Base-by-base conservation (phyloP, 2,113 vertebrate species). In the Narcine bancroftii region DNA sequence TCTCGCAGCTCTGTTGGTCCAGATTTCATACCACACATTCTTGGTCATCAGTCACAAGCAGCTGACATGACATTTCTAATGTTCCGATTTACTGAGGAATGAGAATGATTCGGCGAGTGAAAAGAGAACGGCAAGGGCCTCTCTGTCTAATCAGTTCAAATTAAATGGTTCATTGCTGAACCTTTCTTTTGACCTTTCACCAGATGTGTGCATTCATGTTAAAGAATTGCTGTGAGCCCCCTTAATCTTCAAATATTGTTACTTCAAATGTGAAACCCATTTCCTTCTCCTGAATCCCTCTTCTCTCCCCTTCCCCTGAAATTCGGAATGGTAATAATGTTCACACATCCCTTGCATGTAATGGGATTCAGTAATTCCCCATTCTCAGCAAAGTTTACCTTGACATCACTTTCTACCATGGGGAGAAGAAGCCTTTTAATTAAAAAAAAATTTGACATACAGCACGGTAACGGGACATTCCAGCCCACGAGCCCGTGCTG, bases 331-430 rank as follows among this genome's bases (percentile, higher is more conserved):
- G 81, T 15, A 39, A 87, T 60, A 87, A 87, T 21, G 53, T 36
- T 50, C 29, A 60, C 53, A 87, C 81, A 60, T 63, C 53, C 53
- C 17, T 60, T 56, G 33, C 3, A 83, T 83, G 81, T 1, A 36
- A 13, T 36, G 81, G 60, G 15, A 9, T 63, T 87, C 81, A 87
- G 33, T 53, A 63, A 63, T 87, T 87, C 60, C 60, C 45, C 36
- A 15, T 50, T n/a, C 60, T 87, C 81, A 60, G 81, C 53, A 87
- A 83, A 36, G 33, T 60, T 87, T 87, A 63, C 81, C 81, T 63
- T 63, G 81, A 87, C 81, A 87, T 53, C 53, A 87, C 81, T 87
- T 63, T 53, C 81, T 87, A 60, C 81, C 81, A 60, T 87, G 53
- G 60, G 81, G 53, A 36, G 60, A 63, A 33, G 53, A 60, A 87